These are phyloP conservation scores for Pangasius krempfi DNA, from an alignment of 2,797 vertebrate genomes.

Conservation along the genomic window DNA sequence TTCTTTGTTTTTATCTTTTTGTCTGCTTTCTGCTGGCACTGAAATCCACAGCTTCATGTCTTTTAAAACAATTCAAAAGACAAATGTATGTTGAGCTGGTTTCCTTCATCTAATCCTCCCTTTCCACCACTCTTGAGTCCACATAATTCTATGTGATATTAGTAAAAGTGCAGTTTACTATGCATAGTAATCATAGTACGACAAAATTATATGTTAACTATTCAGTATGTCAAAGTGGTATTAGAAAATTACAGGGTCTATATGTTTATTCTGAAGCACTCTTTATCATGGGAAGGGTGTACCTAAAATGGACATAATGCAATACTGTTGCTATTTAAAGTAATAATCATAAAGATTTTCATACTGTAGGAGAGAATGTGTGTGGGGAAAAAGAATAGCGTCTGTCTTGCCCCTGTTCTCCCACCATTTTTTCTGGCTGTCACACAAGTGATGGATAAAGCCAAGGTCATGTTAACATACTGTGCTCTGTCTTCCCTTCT, in stretches of 20 bases:
- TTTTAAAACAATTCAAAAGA: slow-evolving; percentile 59
- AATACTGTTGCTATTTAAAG: neutral
- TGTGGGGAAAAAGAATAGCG: neutral
- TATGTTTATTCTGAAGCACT: neutral
- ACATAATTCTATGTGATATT: neutral
- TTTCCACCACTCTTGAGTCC: slow-evolving; percentile 15
- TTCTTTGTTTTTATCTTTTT: neutral
- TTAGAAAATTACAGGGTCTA: neutral
- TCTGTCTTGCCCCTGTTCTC: slow-evolving; percentile 47
- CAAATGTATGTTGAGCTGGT: slow-evolving; percentile 72
- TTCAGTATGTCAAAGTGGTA: neutral
- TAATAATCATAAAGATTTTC: neutral
- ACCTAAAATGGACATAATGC: neutral
- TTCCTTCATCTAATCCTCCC: slow-evolving; percentile 43
- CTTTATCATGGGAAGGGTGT: neutral
- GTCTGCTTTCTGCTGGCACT: neutral
- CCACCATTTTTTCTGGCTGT: slow-evolving; percentile 52
- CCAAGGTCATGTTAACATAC: slow-evolving; percentile 64
- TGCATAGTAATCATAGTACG: neutral
- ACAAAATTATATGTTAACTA: neutral
- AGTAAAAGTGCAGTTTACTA: neutral
- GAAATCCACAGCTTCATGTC: neutral
- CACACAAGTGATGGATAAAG: slow-evolving; percentile 69
- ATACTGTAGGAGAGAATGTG: neutral
- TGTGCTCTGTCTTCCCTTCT: slow-evolving; percentile 42